Conservation (phyloP, 2,888 invertebrate species). For the Cataglyphis altisquamis region DNA sequence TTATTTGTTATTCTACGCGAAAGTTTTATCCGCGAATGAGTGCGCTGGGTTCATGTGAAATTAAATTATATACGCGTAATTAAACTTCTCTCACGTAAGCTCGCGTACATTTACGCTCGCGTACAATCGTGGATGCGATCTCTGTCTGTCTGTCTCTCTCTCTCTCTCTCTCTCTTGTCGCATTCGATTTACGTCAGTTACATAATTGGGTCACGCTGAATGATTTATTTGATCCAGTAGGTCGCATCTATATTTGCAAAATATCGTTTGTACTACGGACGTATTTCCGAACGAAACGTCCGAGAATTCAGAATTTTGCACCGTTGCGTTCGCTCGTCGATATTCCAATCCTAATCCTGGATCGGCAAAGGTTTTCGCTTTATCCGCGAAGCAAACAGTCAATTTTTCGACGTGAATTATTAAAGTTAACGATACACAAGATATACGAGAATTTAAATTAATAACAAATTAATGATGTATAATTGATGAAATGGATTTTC, state of each 20-base stretch:
- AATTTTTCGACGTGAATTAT: slow-evolving; percentile 30
- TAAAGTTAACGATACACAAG: slow-evolving; percentile 1
- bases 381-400: neutral
- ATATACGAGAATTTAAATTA: neutral
- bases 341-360: slow-evolving; percentile 37
- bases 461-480: slow-evolving; percentile 28
- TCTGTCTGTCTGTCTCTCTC: neutral
- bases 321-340: slow-evolving; percentile 16
- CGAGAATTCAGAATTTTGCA: slow-evolving; percentile 39
- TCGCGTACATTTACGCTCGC: slow-evolving; percentile 46
- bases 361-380: slow-evolving; percentile 28
- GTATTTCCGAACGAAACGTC: slow-evolving; percentile 38
- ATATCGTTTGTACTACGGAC: slow-evolving; percentile 50
- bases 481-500: neutral
- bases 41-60: slow-evolving; percentile 39
- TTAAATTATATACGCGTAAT: slow-evolving; percentile 56
- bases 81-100: slow-evolving; percentile 51
- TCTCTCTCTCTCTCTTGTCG: neutral
- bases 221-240: slow-evolving; percentile 59
- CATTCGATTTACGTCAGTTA: slow-evolving; percentile 45
- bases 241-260: slow-evolving; percentile 58
- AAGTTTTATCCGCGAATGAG: slow-evolving; percentile 34
- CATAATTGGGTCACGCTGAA: slow-evolving; percentile 61
- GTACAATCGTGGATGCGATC: slow-evolving; percentile 31
- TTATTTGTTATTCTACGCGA: slow-evolving; percentile 19